Evolutionary conservation across 1,140 invertebrate genomes (phyloP).

Genomic region (Nephila pilipes): DNA sequence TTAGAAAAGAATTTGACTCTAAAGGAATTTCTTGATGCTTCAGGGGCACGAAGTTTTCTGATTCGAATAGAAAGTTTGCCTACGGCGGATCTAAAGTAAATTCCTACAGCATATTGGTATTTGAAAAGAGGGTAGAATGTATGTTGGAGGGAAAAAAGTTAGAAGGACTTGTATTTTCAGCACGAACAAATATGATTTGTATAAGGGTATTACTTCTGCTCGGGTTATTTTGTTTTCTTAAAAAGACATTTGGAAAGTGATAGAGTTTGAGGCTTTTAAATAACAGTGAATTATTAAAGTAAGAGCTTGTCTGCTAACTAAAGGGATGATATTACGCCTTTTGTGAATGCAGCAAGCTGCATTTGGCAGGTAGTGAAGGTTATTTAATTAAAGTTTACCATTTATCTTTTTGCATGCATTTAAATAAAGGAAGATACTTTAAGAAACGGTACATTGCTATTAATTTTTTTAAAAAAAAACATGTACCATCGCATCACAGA

Average conservation of each 20-base stretch:
- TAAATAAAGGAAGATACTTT: too few relatives aligned
- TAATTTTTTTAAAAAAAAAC: too few relatives aligned
- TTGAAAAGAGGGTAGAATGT: conserved; percentile 15
- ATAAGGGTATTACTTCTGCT: not conserved
- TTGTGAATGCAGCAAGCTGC: too few relatives aligned
- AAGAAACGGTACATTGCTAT: too few relatives aligned
- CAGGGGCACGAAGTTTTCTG: not conserved
- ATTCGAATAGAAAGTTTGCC: conserved; percentile 32
- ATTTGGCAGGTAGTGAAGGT: too few relatives aligned
- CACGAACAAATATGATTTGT: conserved; percentile 22
- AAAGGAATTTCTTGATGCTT: conserved; percentile 26
- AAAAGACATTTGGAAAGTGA: not conserved
- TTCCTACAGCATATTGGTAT: conserved; percentile 20
- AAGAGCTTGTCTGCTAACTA: too few relatives aligned
- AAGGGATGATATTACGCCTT: too few relatives aligned
- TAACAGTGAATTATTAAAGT: too few relatives aligned
- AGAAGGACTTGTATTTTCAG: not conserved
- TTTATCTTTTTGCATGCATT: too few relatives aligned
- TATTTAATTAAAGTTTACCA: too few relatives aligned
- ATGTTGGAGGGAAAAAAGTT: not conserved
- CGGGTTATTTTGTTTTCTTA: not conserved
- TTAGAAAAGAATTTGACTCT: not conserved
- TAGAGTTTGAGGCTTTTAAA: not conserved
- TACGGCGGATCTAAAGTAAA: not conserved
- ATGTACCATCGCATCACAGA: too few relatives aligned